Percentiles rank a stretch among this genome's conserved stretches.
These are phyloP conservation scores for Myanophis thanlyinensis DNA, from an alignment of 2,113 vertebrate genomes.

Conservation along the genomic window DNA sequence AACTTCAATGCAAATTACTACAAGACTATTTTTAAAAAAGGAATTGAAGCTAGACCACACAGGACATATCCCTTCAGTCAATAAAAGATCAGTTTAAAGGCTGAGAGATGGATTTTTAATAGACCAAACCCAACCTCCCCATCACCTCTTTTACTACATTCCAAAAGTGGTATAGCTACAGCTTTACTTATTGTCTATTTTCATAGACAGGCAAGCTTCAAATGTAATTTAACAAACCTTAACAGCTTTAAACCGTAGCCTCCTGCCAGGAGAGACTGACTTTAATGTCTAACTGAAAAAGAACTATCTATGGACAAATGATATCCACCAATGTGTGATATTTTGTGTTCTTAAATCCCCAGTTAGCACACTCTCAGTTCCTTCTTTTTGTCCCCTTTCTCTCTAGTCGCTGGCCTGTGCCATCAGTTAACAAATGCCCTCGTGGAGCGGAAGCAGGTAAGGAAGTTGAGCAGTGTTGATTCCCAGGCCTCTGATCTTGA, in stretches of 20 bases:
- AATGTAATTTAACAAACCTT: not conserved
- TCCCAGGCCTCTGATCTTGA: not conserved
- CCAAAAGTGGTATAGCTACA: not conserved
- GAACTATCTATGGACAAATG: not conserved
- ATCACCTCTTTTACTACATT: not conserved
- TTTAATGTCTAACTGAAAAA: not conserved
- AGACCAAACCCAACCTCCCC: too few species aligned
- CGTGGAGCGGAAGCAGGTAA: conserved; percentile 98
- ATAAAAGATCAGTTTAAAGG: not conserved
- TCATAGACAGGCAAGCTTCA: not conserved
- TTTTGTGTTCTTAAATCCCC: not conserved
- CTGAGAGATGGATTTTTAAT: not conserved
- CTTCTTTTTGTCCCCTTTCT: conserved; percentile 30
- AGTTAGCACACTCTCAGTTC: not conserved
- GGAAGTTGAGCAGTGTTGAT: not conserved
- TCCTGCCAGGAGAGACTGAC: not conserved
- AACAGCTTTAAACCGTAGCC: not conserved
- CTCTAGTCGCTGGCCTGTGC: conserved; percentile 95
- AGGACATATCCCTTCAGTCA: not conserved
- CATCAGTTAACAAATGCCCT: conserved; percentile 99
- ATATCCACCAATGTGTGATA: not conserved
- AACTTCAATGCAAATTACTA: not conserved
- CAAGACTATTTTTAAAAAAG: not conserved
- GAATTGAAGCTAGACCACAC: not conserved
- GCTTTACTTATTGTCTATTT: not conserved